phyloP scores from a whole-genome alignment of 1,140 invertebrate species.

The Lethrus apterus region DNA sequence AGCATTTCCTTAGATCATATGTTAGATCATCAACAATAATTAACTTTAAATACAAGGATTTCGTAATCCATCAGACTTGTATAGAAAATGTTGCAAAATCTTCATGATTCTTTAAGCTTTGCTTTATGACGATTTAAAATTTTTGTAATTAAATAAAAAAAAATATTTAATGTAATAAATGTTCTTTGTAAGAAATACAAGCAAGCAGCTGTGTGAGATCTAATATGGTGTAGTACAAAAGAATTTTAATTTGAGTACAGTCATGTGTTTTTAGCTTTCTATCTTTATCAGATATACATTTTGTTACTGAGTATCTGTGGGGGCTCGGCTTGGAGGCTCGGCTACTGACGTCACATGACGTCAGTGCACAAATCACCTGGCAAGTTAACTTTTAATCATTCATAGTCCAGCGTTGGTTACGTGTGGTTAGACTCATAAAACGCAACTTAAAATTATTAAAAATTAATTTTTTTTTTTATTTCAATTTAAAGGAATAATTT shows the following conservation, averaged over 20 bases:
- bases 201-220: no score
- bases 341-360: constrained; percentile 5
- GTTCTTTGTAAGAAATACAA: no score
- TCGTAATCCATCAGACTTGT: no score
- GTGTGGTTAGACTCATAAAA: no score
- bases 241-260: neutral
- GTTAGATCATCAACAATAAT: no score
- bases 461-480: neutral
- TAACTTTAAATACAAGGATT: no score
- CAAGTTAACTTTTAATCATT: constrained; percentile 4
- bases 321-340: constrained; percentile 5
- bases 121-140: no score
- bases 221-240: neutral
- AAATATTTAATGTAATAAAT: neutral
- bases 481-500: neutral
- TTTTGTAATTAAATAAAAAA: neutral
- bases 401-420: neutral
- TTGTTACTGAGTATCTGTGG: neutral
- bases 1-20: no score
- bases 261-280: no score
- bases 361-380: neutral
- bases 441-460: neutral
- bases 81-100: no score
- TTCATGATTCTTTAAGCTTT: no score
- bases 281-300: neutral